Percentiles rank a stretch among this genome's conserved stretches.
Conservation (phyloP, 1,140 invertebrate genomes). For the Hypsibius dujardini region DNA sequence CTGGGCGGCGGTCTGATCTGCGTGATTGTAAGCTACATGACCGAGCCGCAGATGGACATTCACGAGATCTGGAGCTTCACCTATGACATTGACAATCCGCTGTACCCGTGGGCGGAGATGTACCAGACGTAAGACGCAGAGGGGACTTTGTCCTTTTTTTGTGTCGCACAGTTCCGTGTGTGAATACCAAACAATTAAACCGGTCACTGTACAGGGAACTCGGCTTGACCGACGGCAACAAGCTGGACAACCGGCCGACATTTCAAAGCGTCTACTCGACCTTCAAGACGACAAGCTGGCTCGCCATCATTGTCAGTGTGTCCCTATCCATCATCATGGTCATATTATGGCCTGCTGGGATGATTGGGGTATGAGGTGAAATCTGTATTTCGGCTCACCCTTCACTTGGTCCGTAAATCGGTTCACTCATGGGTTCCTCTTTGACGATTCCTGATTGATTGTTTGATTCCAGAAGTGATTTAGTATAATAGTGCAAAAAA, state of each 20-base stretch:
- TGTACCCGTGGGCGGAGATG: conserved; percentile 34
- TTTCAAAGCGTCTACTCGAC: conserved; percentile 27
- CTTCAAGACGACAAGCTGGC: conserved; percentile 25
- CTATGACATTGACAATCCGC: conserved; percentile 35
- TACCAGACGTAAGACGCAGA: conserved; percentile 30
- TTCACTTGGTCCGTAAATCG: neutral
- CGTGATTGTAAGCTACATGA: conserved; percentile 28
- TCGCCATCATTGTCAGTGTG: conserved; percentile 26
- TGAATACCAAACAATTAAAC: no score
- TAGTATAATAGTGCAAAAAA: neutral
- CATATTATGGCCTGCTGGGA: conserved; percentile 29
- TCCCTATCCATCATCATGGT: conserved; percentile 26
- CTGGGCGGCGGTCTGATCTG: conserved; percentile 30
- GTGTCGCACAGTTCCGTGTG: no score
- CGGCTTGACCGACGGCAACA: conserved; percentile 26
- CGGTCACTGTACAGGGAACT: conserved; percentile 27
- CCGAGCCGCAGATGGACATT: conserved; percentile 24
- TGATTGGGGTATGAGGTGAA: conserved; percentile 19
- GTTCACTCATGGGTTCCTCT: neutral
- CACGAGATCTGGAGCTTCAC: conserved; percentile 34
- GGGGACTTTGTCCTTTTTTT: conserved; percentile 6
- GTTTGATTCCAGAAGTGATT: no score
- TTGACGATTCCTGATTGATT: no score
- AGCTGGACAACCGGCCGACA: conserved; percentile 29
- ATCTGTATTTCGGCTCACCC: neutral